Base-by-base conservation (phyloP, 2,888 invertebrate genomes). In the Zelleria hepariella region DNA sequence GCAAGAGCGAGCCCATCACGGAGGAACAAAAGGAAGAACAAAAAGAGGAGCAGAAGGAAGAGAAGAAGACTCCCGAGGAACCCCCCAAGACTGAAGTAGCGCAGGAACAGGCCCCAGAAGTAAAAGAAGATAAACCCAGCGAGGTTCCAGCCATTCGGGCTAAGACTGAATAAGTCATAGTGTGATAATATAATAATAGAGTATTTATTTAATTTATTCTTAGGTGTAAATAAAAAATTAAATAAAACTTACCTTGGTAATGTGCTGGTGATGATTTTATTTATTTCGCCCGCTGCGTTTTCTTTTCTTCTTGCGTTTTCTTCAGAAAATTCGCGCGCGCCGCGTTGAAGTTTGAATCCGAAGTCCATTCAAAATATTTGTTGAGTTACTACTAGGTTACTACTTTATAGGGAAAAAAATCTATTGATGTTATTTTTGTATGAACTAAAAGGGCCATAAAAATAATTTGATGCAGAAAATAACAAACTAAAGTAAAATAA, bases 141-240 rank as follows among this genome's bases (percentile, higher is more conserved):
- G 48, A 57, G n/a, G 48, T 69, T 65, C 63, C 63, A 62, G 70
- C 76, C 32, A 82, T 69, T 65, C 63, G 63, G 62, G 70, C 76
- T 42, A 82, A 82, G 82, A 79, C 82, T 82, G 82, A 82, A 21
- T 20, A 32, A 32, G 57, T 57, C 57, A 23, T 42, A 57, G 32
- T 7, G 23, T 47, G 24, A 18, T 57, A 57, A 51, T 53, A 53
- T 20, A 3, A 15, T 27, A n/a, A 24, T 20, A 49, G 49, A 53
- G 3, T 55, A 48, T 23, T 47, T 57, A 57, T 57, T 57, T 57
- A 57, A 21, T 57, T 57, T 57, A 23, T 47, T 48, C n/a, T 25
- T 49, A 57, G 48, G 24, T 57, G 24, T 57, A 57, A 57, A 57
- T 57, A 60, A 52, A 47, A 59, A 63, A 61, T 64, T 65, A 60